A percentile compares a stretch with the other conserved stretches of the same genome.
phyloP scores from a whole-genome alignment of 2,888 invertebrate genomes.

The Aricia artaxerxes region DNA sequence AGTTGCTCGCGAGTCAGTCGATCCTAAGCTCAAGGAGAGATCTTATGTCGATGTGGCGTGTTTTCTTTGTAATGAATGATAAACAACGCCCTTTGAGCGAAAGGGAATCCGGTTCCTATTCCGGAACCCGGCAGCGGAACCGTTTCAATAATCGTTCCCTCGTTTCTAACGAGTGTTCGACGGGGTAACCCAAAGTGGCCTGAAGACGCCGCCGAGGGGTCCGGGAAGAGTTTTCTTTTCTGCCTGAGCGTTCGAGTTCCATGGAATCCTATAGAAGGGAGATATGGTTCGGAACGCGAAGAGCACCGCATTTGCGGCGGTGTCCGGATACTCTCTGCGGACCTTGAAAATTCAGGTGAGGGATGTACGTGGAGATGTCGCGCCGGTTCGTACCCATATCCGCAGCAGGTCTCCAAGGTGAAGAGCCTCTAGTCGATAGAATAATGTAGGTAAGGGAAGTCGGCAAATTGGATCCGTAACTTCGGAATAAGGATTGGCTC shows the following conservation, averaged over 20 bases:
- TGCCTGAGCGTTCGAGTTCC: slow-evolving; percentile 74
- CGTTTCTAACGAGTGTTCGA: slow-evolving; percentile 49
- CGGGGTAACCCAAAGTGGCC: slow-evolving; percentile 46
- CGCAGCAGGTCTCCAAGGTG: slow-evolving; percentile 89
- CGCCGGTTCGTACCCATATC: slow-evolving; percentile 83
- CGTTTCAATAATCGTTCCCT: slow-evolving; percentile 63
- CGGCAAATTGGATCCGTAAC: slow-evolving; percentile 84
- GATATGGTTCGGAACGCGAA: slow-evolving; percentile 61
- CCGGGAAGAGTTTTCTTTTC: slow-evolving; percentile 69
- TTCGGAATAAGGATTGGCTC: slow-evolving; percentile 88
- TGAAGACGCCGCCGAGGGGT: slow-evolving; percentile 79
- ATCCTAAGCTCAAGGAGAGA: slow-evolving; percentile 71
- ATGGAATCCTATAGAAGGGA: slow-evolving; percentile 42
- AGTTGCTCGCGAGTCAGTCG: slow-evolving; percentile 80
- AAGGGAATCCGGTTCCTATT: slow-evolving; percentile 81
- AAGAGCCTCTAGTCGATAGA: slow-evolving; percentile 83
- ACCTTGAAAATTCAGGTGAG: slow-evolving; percentile 60
- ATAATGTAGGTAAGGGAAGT: slow-evolving; percentile 85
- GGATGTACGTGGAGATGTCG: slow-evolving; percentile 58
- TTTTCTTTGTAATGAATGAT: slow-evolving; percentile 43
- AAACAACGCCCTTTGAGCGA: slow-evolving; percentile 70
- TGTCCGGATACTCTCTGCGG: slow-evolving; percentile 58
- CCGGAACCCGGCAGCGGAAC: slow-evolving; percentile 73
- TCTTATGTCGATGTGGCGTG: slow-evolving; percentile 54
- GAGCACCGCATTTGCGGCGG: slow-evolving; percentile 52